Percentiles rank a stretch among this genome's conserved stretches.
Evolutionary conservation across 2,113 vertebrate species (phyloP).

Genomic region (Siniperca knerii): DNA sequence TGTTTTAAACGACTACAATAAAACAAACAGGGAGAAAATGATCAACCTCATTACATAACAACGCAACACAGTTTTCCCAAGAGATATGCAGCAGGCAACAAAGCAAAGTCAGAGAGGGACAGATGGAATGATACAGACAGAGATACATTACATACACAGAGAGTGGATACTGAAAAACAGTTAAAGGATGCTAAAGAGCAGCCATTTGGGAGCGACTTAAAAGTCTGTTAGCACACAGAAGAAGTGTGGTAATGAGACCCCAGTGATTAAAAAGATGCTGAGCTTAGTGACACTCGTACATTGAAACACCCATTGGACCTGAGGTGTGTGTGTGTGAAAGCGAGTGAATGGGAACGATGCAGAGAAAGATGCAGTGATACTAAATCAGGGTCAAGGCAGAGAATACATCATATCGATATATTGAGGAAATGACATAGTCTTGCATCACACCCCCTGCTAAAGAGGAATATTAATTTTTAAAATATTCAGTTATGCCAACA

Average conservation of each 20-base stretch:
- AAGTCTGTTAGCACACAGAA: constrained; percentile 38
- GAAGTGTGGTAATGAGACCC: constrained; percentile 30
- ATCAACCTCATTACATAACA: constrained; percentile 47
- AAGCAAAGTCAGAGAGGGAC: constrained; percentile 54
- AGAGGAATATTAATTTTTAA: neutral
- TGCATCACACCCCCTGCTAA: neutral
- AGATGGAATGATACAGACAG: constrained; percentile 45
- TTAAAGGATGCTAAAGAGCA: constrained; percentile 34
- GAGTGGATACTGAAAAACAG: constrained; percentile 4
- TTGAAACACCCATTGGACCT: constrained; percentile 17
- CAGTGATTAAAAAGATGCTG: constrained; percentile 37
- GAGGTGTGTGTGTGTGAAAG: constrained; percentile 10
- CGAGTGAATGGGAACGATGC: neutral
- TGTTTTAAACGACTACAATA: neutral
- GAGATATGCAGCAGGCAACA: constrained; percentile 48
- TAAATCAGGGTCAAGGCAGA: constrained; percentile 24
- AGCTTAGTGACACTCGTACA: constrained; percentile 17
- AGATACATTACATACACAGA: neutral
- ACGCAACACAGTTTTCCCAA: constrained; percentile 46
- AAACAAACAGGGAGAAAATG: constrained; percentile 8
- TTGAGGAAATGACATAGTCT: neutral
- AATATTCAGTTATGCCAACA: constrained; percentile 1
- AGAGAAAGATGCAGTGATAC: constrained; percentile 28
- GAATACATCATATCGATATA: constrained; percentile 14
- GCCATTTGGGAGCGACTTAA: constrained; percentile 29